phyloP scores from a whole-genome alignment of 2,797 vertebrate genomes.

The Hozukius guyotensis region DNA sequence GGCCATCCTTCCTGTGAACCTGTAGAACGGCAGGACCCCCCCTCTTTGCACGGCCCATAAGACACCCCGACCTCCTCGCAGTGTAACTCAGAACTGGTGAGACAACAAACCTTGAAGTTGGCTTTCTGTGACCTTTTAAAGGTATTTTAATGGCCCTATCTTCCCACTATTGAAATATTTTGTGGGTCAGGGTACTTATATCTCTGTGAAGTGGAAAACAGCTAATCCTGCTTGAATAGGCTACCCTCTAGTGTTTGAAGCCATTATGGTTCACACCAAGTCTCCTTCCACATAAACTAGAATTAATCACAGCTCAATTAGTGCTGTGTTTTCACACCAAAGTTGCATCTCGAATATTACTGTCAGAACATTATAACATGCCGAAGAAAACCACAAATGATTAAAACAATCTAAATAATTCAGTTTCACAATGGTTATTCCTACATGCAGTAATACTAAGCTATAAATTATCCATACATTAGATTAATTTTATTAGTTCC shows the following conservation, averaged over 20 bases:
- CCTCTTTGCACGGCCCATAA: slow-evolving; percentile 46
- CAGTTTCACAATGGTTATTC: neutral
- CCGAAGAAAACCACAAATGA: slow-evolving; percentile 24
- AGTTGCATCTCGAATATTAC: slow-evolving; percentile 22
- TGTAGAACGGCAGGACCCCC: slow-evolving; percentile 66
- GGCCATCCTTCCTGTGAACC: slow-evolving; percentile 71
- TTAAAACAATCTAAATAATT: slow-evolving; percentile 4
- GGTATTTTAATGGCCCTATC: slow-evolving; percentile 70
- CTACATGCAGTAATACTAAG: neutral
- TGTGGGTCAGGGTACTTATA: slow-evolving; percentile 47
- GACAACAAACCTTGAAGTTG: slow-evolving; percentile 71
- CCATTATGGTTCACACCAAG: slow-evolving; percentile 25
- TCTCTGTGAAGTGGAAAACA: slow-evolving; percentile 47
- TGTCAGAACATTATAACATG: slow-evolving; percentile 1
- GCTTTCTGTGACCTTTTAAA: slow-evolving; percentile 71
- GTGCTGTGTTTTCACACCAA: slow-evolving; percentile 36
- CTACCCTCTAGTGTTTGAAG: slow-evolving; percentile 79
- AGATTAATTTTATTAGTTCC: neutral
- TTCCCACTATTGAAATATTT: slow-evolving; percentile 62
- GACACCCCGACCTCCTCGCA: slow-evolving; percentile 34
- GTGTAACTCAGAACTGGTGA: slow-evolving; percentile 59
- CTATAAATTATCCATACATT: neutral
- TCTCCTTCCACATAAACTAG: neutral
- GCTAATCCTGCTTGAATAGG: slow-evolving; percentile 69
- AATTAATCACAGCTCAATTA: slow-evolving; percentile 40